Evolutionary conservation across 2,888 invertebrate species (phyloP), one percentile per base, ranked within the genome.

Genomic region (Cerceris rybyensis): DNA sequence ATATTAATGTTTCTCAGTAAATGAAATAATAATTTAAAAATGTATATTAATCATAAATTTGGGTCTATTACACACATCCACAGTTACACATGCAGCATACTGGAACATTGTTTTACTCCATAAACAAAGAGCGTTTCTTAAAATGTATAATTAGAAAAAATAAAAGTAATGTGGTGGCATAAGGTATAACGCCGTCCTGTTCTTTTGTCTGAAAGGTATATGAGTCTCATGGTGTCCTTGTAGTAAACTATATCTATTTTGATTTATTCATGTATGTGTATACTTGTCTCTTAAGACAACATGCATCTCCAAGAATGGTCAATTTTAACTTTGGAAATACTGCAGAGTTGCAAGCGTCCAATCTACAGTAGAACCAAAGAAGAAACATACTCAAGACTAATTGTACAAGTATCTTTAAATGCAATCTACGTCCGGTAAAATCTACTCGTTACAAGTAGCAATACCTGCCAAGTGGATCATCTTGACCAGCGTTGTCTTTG

Each of bases 391-490:
- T 64, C 75, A 72, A 70, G 65, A 49, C 75, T 86, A 83, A 57
- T 73, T 57, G 8, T 77, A 70, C 50, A 70, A 70, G 41, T 73
- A 28, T 43, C 58, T 68, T 67, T 54, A 60, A 72, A 78, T 82
- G 72, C 76, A 82, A 71, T 80, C 65, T 85, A 79, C 57, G 65
- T 66, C 70, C 70, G 75, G 50, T 60, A 65, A 70, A 65, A 9
- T 75, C 54, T 83, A 81, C 78, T 83, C 84, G 81, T 78, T 86
- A 82, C 78, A 79, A 87, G 93, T 94, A 93, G 94, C 82, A 88
- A 85, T 94, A 97, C 97, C 98, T 97, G 95, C 98, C 98, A 90
- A 98, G 95, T 89, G 96, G 95, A 94, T 98, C 98, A 94, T 98
- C 98, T 92, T 96, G 95, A 92, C 96, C 96, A 88, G 97, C 96